A percentile compares a stretch with the other conserved stretches of the same genome.
Conservation (phyloP, 1,140 invertebrate genomes). For the Polyergus mexicanus region DNA sequence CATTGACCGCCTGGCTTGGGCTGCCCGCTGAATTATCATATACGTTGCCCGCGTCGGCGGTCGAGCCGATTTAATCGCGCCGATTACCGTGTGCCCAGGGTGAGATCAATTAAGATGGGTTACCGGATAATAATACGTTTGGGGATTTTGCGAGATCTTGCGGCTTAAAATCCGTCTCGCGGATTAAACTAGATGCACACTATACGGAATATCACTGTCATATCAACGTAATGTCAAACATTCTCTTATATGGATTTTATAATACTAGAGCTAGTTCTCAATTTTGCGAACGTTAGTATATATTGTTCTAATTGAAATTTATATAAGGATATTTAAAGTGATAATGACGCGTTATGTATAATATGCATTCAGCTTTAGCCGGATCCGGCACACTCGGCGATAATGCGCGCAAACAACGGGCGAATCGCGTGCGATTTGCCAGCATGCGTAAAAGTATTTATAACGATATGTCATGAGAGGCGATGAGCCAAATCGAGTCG, state of each 20-base stretch:
- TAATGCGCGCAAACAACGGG: slow-evolving; percentile 27
- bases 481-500: slow-evolving; percentile 13
- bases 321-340: too few species aligned
- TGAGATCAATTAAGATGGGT: slow-evolving; percentile 76
- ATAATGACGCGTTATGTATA: too few species aligned
- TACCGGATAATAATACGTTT: slow-evolving; percentile 74
- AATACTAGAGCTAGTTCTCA: too few species aligned
- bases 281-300: too few species aligned
- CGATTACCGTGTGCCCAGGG: slow-evolving; percentile 71
- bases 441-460: slow-evolving; percentile 5
- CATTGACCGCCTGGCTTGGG: slow-evolving; percentile 77
- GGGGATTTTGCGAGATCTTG: slow-evolving; percentile 46
- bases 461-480: slow-evolving; percentile 32
- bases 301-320: too few species aligned
- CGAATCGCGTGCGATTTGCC: slow-evolving; percentile 22
- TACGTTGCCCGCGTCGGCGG: slow-evolving; percentile 70
- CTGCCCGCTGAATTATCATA: slow-evolving; percentile 80
- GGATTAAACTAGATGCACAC: slow-evolving; percentile 8
- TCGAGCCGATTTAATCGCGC: slow-evolving; percentile 77
- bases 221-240: too few species aligned
- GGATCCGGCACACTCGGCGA: slow-evolving; percentile 9
- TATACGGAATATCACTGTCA: too few species aligned
- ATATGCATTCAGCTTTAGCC: too few species aligned
- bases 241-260: too few species aligned
- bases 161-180: slow-evolving; percentile 26